Evolutionary conservation across 2,888 invertebrate species (phyloP).

Genomic region (Tubiluchus corallicola): DNA sequence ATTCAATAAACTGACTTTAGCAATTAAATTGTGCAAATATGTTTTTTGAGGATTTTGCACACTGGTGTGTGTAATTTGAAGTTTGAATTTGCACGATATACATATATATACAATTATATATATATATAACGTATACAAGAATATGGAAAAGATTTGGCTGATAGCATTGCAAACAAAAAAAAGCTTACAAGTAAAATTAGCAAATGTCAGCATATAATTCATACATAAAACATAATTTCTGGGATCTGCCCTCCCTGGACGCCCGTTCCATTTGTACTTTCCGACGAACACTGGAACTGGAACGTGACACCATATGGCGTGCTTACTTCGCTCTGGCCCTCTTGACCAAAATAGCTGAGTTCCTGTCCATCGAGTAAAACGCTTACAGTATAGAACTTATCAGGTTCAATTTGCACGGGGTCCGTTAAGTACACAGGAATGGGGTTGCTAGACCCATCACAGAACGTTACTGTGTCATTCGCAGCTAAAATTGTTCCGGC

Average conservation of each 20-base stretch:
- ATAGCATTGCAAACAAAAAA: no score
- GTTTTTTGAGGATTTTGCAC: no score
- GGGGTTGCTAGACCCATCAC: slow-evolving; percentile 86
- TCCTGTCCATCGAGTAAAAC: slow-evolving; percentile 81
- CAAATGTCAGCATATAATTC: no score
- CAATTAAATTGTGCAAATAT: no score
- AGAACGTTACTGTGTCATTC: slow-evolving; percentile 80
- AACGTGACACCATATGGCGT: slow-evolving; percentile 73
- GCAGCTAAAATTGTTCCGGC: slow-evolving; percentile 69
- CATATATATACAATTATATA: no score
- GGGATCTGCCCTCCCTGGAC: slow-evolving; percentile 95
- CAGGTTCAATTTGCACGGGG: slow-evolving; percentile 70
- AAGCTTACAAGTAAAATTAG: no score
- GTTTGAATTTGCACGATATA: no score
- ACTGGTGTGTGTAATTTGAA: no score
- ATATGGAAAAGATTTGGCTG: no score
- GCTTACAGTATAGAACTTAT: slow-evolving; percentile 86
- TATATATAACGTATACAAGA: no score
- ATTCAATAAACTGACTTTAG: no score
- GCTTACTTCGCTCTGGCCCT: slow-evolving; percentile 81
- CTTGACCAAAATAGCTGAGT: slow-evolving; percentile 88
- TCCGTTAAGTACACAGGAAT: slow-evolving; percentile 69
- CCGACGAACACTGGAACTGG: slow-evolving; percentile 91
- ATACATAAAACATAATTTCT: slow-evolving; percentile 77
- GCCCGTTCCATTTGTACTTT: slow-evolving; percentile 91